Evolutionary conservation across 2,888 invertebrate species (phyloP).

Genomic region (Chrysolina haemoptera): DNA sequence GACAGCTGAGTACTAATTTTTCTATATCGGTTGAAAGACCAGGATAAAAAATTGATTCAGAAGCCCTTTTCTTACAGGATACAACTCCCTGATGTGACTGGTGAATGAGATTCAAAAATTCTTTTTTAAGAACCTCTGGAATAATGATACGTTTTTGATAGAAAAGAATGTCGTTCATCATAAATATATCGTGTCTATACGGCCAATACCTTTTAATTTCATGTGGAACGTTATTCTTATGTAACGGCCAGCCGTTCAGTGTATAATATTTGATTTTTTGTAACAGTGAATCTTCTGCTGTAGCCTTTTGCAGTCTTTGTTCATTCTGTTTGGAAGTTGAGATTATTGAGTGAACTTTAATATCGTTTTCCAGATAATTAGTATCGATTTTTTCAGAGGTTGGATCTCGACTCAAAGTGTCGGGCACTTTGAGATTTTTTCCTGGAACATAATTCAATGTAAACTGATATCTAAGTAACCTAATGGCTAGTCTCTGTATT

Average conservation of each 20-base stretch:
- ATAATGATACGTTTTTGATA: conserved; percentile 33
- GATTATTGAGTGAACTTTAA: conserved; percentile 32
- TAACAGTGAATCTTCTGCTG: conserved; percentile 12
- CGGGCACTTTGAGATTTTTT: conserved; percentile 41
- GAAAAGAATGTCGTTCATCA: conserved; percentile 28
- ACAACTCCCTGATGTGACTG: too few relatives aligned
- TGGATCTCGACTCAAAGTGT: conserved; percentile 43
- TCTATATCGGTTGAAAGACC: too few relatives aligned
- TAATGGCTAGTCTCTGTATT: conserved; percentile 48
- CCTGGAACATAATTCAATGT: conserved; percentile 47
- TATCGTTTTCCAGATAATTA: conserved; percentile 36
- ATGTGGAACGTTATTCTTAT: conserved; percentile 27
- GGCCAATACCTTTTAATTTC: conserved; percentile 36
- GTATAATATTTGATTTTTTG: conserved; percentile 36
- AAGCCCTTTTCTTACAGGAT: neutral
- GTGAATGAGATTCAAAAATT: too few relatives aligned
- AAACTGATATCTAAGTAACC: conserved; percentile 44
- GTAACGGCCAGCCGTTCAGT: conserved; percentile 41
- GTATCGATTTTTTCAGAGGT: conserved; percentile 25
- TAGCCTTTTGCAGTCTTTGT: conserved; percentile 15
- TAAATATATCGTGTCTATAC: conserved; percentile 31
- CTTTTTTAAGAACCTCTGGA: conserved; percentile 2
- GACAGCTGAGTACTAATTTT: neutral
- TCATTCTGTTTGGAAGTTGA: conserved; percentile 36
- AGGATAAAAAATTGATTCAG: neutral